phyloP scores from a whole-genome alignment of 2,888 invertebrate species.

The Bhutanitis thaidina region DNA sequence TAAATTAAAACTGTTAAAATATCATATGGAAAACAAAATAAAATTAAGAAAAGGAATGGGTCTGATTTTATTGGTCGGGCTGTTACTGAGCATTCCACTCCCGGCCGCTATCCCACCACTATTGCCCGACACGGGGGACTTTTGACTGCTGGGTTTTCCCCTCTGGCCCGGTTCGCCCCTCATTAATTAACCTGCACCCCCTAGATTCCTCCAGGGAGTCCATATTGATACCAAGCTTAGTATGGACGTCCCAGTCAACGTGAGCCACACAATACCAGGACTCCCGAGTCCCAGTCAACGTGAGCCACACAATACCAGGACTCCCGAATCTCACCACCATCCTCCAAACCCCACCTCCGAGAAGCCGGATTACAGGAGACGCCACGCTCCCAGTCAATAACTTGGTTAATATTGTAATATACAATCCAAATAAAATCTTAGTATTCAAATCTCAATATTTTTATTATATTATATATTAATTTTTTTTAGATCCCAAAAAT shows the following conservation, averaged over 20 bases:
- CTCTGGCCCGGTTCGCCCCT: constrained; percentile 86
- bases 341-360: constrained; percentile 88
- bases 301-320: constrained; percentile 58
- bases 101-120: constrained; percentile 99
- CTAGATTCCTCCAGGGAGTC: constrained; percentile 89
- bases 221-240: constrained; percentile 99
- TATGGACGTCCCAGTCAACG: constrained; percentile 94
- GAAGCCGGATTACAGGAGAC: constrained; percentile 99
- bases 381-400: constrained; percentile 94
- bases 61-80: constrained; percentile 83
- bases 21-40: too few species aligned
- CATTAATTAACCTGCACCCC: constrained; percentile 5
- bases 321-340: constrained; percentile 95
- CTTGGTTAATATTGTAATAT: background rate
- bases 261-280: constrained; percentile 58
- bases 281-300: constrained; percentile 92
- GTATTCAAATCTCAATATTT: background rate
- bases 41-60: constrained; percentile 55
- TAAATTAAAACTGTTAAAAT: too few species aligned
- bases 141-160: constrained; percentile 99
- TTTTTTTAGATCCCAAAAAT: too few species aligned
- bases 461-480: background rate
- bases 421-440: background rate
- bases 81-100: constrained; percentile 94
- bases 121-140: constrained; percentile 99